Percentiles rank a stretch among this genome's conserved stretches.
Evolutionary conservation across 2,113 vertebrate species (phyloP).

Genomic region (Forbesichthys agassizii): DNA sequence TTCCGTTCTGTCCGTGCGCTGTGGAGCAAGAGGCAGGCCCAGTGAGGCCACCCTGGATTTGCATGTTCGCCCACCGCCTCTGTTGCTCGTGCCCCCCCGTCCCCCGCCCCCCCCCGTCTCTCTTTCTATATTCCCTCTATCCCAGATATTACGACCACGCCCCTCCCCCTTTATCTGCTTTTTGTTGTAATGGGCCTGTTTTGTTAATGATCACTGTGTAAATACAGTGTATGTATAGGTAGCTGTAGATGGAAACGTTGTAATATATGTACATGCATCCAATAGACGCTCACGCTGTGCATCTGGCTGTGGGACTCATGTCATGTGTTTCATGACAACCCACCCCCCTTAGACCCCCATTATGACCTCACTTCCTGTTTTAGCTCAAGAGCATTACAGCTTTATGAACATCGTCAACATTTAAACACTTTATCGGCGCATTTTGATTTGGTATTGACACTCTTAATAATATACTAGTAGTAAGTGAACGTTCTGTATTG

Average conservation of each 20-base stretch:
- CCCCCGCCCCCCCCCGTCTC: slow-evolving; percentile 9
- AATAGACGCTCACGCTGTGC: slow-evolving; percentile 72
- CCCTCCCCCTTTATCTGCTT: slow-evolving; percentile 36
- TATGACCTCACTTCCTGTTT: slow-evolving; percentile 17
- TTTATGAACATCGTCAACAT: slow-evolving; percentile 1
- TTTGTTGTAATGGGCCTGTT: slow-evolving; percentile 58
- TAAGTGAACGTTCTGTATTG: slow-evolving; percentile 3
- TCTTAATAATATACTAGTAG: slow-evolving; percentile 28
- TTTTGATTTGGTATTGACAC: slow-evolving; percentile 22
- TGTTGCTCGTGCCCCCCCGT: slow-evolving; percentile 36
- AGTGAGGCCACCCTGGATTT: slow-evolving; percentile 45
- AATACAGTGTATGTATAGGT: slow-evolving; percentile 73
- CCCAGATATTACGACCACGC: background rate
- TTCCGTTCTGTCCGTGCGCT: slow-evolving; percentile 58
- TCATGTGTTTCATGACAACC: slow-evolving; percentile 20
- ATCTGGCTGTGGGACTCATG: slow-evolving; percentile 37
- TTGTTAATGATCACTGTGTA: slow-evolving; percentile 71
- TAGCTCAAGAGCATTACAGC: slow-evolving; percentile 24
- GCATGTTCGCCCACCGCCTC: slow-evolving; percentile 62
- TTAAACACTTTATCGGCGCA: slow-evolving; percentile 1
- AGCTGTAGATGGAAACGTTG: slow-evolving; percentile 66
- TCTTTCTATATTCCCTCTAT: background rate
- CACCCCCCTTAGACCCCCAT: background rate
- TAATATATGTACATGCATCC: slow-evolving; percentile 77
- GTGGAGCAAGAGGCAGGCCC: slow-evolving; percentile 33